Evolutionary conservation across 2,797 vertebrate species (phyloP).

Genomic region (Champsocephalus gunnari): DNA sequence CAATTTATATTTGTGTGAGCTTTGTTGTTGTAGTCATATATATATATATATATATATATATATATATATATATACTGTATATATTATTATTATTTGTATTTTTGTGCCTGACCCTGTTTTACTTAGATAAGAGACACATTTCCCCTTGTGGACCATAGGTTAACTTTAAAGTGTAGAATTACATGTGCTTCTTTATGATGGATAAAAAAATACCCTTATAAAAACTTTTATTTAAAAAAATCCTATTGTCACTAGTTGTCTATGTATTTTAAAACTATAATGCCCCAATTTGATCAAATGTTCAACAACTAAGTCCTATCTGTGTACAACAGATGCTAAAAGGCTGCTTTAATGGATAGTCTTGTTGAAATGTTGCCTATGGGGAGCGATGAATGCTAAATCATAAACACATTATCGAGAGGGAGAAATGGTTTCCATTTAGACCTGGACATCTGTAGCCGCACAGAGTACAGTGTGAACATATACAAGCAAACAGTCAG

Average conservation of each 20-base stretch:
- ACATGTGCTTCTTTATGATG: not conserved
- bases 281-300: not conserved
- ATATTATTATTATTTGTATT: too few relatives aligned
- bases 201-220: not conserved
- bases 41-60: too few relatives aligned
- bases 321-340: not conserved
- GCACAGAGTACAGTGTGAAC: slow-evolving; percentile 12
- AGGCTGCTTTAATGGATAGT: not conserved
- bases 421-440: slow-evolving; percentile 27
- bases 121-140: too few relatives aligned
- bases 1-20: too few relatives aligned
- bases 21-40: too few relatives aligned
- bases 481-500: slow-evolving; percentile 38
- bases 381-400: slow-evolving; percentile 20
- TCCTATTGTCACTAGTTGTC: slow-evolving; percentile 1
- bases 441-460: slow-evolving; percentile 28
- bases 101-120: too few relatives aligned
- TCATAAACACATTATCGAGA: slow-evolving; percentile 42
- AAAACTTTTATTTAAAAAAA: not conserved
- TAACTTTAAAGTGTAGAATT: too few relatives aligned
- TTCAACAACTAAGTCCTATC: not conserved
- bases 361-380: slow-evolving; percentile 4
- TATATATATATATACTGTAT: too few relatives aligned
- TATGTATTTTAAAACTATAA: slow-evolving; percentile 1
- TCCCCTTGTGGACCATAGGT: too few relatives aligned